Evolutionary conservation across 2,888 invertebrate species (phyloP).

Genomic region (Eledone cirrhosa): DNA sequence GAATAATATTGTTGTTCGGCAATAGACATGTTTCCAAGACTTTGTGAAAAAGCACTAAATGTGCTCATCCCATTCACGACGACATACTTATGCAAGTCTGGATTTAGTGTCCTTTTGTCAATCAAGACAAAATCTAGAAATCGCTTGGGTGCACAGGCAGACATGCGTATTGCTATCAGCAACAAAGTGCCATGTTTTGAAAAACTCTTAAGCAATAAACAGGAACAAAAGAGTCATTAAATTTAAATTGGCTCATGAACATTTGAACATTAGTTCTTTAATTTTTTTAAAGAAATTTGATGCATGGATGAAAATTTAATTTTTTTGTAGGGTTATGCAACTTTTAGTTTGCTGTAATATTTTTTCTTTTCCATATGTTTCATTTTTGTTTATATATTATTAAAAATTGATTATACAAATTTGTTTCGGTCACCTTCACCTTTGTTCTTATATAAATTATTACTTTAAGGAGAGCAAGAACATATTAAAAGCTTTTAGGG

Average conservation of each 20-base stretch:
- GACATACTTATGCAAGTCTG: neutral
- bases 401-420: neutral
- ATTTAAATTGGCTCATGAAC: neutral
- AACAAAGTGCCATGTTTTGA: neutral
- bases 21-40: slow-evolving; percentile 6
- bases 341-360: too few relatives aligned
- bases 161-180: neutral
- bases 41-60: neutral
- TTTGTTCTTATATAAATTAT: neutral
- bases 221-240: too few relatives aligned
- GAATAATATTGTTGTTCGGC: neutral
- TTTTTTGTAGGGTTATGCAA: too few relatives aligned
- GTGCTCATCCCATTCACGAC: slow-evolving; percentile 4
- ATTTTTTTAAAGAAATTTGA: too few relatives aligned
- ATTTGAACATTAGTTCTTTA: too few relatives aligned
- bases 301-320: too few relatives aligned
- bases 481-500: neutral
- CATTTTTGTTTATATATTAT: too few relatives aligned
- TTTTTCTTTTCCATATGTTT: too few relatives aligned
- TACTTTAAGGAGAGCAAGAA: neutral
- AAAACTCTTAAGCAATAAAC: neutral
- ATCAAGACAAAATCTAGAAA: slow-evolving; percentile 4
- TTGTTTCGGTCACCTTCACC: neutral
- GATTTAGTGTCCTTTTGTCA: neutral
- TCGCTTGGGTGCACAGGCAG: neutral